phyloP scores from a whole-genome alignment of 2,888 invertebrate genomes.

The Netelia fuscicornis region DNA sequence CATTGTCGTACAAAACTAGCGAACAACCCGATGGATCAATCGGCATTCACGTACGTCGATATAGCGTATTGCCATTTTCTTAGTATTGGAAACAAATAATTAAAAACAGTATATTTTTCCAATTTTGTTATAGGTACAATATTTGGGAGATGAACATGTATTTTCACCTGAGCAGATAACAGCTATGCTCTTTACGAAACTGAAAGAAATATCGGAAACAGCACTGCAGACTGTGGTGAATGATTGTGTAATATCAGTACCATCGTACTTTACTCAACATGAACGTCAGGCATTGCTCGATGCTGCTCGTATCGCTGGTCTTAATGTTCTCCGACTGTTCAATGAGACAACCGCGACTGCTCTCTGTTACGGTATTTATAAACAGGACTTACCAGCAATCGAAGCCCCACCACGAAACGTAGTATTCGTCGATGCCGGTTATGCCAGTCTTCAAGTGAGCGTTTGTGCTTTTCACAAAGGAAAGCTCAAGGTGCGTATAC shows the following conservation, averaged over 20 bases:
- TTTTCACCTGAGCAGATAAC: conserved; percentile 98
- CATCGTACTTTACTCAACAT: conserved; percentile 97
- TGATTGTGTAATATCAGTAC: conserved; percentile 97
- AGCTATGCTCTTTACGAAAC: conserved; percentile 98
- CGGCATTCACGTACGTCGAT: conserved; percentile 91
- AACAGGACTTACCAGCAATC: conserved; percentile 96
- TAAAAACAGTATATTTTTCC: too few relatives aligned
- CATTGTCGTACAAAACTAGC: conserved; percentile 92
- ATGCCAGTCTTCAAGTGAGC: conserved; percentile 95
- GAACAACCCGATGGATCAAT: conserved; percentile 92
- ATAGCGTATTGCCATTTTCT: neutral
- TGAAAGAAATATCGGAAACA: conserved; percentile 95
- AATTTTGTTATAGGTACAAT: conserved; percentile 88
- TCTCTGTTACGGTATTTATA: conserved; percentile 98
- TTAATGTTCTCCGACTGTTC: conserved; percentile 97
- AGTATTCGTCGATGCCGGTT: conserved; percentile 98
- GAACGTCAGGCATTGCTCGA: conserved; percentile 96
- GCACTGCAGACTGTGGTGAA: conserved; percentile 96
- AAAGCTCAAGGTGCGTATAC: conserved; percentile 89
- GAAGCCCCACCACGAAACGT: conserved; percentile 97
- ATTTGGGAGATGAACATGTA: conserved; percentile 93
- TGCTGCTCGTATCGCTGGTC: conserved; percentile 95
- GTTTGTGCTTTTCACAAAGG: conserved; percentile 98
- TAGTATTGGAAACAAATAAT: conserved; percentile 1
- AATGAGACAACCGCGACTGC: conserved; percentile 99